Evolutionary conservation across 2,797 vertebrate species (phyloP), one percentile per base, ranked within the genome.

Genomic region (Distichodus sexfasciatus): DNA sequence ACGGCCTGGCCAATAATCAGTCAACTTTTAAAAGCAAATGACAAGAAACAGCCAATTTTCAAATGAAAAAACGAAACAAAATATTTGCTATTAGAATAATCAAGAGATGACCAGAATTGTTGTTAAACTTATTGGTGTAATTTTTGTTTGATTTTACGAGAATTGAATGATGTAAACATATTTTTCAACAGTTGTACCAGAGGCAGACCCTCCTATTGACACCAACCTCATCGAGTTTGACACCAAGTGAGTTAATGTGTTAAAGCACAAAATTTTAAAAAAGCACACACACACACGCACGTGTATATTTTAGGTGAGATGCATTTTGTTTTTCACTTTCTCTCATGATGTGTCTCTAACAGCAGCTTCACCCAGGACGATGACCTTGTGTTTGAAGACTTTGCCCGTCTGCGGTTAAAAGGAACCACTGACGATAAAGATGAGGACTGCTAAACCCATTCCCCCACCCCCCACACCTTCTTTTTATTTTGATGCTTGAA

Each of bases 341-440:
- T 35, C 1, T 53, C 41, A 50, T 47, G n/a, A 9, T 15, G 9
- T 46, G 23, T 31, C 15, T 71, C 26, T 11, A 19, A 6, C 83
- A 90, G 87, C 83, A 90, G 87, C 86, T 90, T 93, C 57, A 91
- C 87, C 75, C 93, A 92, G 65, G 95, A 97, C 2, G 95, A 96
- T 0, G 95, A 97, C 90, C 94, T 97, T 1, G 94, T 97, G 58
- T 96, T 97, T 10, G 95, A 97, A 81, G 94, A 96, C 79, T 97
- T 96, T 28, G 95, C 94, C 46, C 91, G 94, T 1, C 90, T 96
- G 58, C 87, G 94, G 66, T 93, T 97, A 69, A 96, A 96, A 85
- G 93, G 94, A 24, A 83, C 83, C 4, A 92, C 93, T 76, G 94
- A 95, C 4, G 94, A 95, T 55, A 93, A 95, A 53, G 93, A 93